Evolutionary conservation across 2,888 invertebrate species (phyloP), one percentile per base, ranked within the genome.

Genomic region (Morpho helenor): DNA sequence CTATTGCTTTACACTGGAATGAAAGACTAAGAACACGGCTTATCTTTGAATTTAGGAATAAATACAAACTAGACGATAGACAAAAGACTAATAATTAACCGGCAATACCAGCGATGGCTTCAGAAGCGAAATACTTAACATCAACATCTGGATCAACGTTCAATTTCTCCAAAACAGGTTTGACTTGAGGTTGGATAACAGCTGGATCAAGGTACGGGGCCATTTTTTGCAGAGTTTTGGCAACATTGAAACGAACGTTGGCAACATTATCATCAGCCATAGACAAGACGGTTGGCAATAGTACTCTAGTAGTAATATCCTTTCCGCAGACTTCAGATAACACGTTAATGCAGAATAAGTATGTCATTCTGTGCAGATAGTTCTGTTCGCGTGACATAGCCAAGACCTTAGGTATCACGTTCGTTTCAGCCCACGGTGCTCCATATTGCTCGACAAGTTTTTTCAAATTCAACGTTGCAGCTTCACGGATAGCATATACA

Each of bases 361-460:
- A 99, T 2, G 99, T 99, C 97, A 99, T 98, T 80, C 99, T 93
- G 87, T 99, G 99, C 52, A 99, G 92, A 82, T 99, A 99, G 90
- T 99, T 99, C 76, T 96, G 97, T 89, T 99, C 98, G 59, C 96
- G 93, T 2, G 99, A 95, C 97, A 99, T 97, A 23, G 95, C 95
- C 64, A 97, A 87, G 42, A 97, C 96, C 93, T 99, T 99, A 9
- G 99, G 99, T 76, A 99, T 97, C 60, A 99, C 97, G 46, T 98
- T 98, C 59, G 95, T 96, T 78, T 98, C 97, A 0, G 99, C 99
- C 99, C 99, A 99, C 54, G 97, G 96, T 0, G 97, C 94, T 40
- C 99, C 99, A 80, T 99, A 99, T 82, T 99, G 99, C 80, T 99
- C 98, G 0, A 99, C 98, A 63, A 99, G 89, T 79, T 99, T 98